A percentile compares a stretch with the other conserved stretches of the same genome.
Evolutionary conservation across 1,140 invertebrate species (phyloP).

Genomic region (Papilio glaucus): DNA sequence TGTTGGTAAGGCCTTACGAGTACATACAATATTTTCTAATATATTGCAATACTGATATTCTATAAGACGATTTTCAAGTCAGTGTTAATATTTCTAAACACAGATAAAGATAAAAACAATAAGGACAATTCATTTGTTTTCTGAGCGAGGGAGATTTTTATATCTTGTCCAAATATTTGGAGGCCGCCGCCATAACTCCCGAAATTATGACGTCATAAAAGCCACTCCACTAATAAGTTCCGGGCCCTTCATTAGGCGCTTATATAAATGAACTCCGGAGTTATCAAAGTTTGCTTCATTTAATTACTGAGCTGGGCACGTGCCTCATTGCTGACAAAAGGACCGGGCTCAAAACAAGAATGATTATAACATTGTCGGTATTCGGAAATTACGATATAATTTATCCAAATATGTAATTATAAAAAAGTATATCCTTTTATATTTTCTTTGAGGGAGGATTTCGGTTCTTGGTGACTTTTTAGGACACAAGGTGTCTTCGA

Average conservation of each 20-base stretch:
- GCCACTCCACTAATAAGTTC: constrained; percentile 37
- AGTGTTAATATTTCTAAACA: no score
- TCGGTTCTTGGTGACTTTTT: no score
- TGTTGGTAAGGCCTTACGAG: no score
- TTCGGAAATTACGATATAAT: no score
- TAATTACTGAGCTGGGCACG: constrained; percentile 16
- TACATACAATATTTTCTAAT: no score
- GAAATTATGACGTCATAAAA: constrained; percentile 16
- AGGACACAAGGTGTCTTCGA: no score
- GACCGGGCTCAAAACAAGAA: not conserved
- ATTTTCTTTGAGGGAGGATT: no score
- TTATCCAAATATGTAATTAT: no score
- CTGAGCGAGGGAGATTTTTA: not conserved
- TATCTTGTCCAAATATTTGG: constrained; percentile 15
- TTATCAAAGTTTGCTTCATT: constrained; percentile 28
- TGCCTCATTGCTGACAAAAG: constrained; percentile 2
- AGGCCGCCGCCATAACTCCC: not conserved
- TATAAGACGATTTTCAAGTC: no score
- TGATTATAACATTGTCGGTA: constrained; percentile 6
- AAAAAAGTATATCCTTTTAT: no score
- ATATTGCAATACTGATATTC: no score
- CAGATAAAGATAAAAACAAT: not conserved
- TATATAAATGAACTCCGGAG: constrained; percentile 32
- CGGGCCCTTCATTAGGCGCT: constrained; percentile 21
- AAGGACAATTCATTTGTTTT: not conserved